A percentile compares a stretch with the other conserved stretches of the same genome.
phyloP scores from a whole-genome alignment of 1,140 invertebrate genomes.

The Cyrtorhinus lividipennis region DNA sequence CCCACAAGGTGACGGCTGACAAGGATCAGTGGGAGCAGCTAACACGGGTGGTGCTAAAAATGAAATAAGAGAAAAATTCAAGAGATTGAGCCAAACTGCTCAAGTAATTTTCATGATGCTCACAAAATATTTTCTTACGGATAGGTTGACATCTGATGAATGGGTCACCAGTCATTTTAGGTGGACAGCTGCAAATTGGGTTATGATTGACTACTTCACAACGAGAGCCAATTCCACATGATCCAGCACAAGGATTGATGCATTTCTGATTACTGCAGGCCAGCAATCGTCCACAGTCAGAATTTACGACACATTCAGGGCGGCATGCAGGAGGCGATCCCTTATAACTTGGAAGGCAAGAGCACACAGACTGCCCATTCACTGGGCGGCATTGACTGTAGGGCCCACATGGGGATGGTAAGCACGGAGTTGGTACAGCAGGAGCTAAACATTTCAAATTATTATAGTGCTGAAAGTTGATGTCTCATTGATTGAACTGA shows the following conservation, averaged over 20 bases:
- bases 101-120: conserved; percentile 23
- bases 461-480: too few species aligned
- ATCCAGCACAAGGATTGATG: conserved; percentile 52
- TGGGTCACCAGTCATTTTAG: conserved; percentile 43
- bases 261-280: conserved; percentile 59
- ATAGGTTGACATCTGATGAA: conserved; percentile 41
- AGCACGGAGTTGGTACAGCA: conserved; percentile 26
- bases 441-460: conserved; percentile 24
- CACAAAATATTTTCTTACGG: too few species aligned
- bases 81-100: too few species aligned
- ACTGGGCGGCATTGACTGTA: conserved; percentile 40
- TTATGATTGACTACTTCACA: conserved; percentile 41
- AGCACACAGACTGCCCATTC: conserved; percentile 36
- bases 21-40: conserved; percentile 27
- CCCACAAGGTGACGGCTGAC: conserved; percentile 39
- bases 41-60: conserved; percentile 38
- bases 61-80: too few species aligned
- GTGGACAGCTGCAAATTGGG: conserved; percentile 39
- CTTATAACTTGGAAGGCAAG: conserved; percentile 39
- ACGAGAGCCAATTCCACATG: conserved; percentile 49
- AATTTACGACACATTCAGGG: conserved; percentile 53
- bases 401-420: conserved; percentile 40
- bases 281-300: conserved; percentile 53
- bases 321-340: conserved; percentile 54
- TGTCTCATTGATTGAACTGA: too few species aligned